Evolutionary conservation across 2,888 invertebrate species (phyloP).

Genomic region (Galeruca laticollis): DNA sequence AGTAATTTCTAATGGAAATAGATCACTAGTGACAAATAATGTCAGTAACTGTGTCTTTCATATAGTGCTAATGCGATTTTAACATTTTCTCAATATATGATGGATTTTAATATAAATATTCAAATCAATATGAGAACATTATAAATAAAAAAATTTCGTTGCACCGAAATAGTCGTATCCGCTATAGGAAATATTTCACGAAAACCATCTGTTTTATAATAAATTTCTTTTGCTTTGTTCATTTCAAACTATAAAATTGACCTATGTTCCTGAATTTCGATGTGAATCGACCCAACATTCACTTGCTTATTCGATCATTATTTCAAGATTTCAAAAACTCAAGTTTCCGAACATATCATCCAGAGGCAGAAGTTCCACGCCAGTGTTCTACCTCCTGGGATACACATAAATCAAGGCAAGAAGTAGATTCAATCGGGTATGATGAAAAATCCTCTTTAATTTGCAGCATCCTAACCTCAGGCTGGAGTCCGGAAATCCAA

Average conservation of each 20-base stretch:
- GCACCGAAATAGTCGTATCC: neutral
- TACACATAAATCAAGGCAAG: constrained; percentile 62
- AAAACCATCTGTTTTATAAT: neutral
- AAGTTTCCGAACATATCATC: constrained; percentile 30
- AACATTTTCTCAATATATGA: no score
- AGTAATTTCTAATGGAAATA: no score
- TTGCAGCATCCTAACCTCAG: constrained; percentile 64
- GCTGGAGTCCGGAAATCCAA: constrained; percentile 58
- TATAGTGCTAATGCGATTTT: no score
- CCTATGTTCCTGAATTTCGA: neutral
- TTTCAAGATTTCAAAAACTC: constrained; percentile 14
- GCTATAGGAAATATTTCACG: neutral
- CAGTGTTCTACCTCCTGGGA: constrained; percentile 32
- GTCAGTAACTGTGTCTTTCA: no score
- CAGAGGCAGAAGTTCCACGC: constrained; percentile 24
- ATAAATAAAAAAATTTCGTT: no score
- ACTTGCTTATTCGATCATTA: constrained; percentile 18
- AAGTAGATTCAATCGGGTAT: constrained; percentile 64
- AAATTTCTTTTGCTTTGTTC: neutral
- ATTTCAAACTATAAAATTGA: neutral
- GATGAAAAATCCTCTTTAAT: constrained; percentile 65
- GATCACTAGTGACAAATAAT: no score
- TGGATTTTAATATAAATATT: no score
- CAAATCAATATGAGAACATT: no score
- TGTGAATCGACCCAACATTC: neutral